Conservation (phyloP, 2,797 vertebrate genomes). For the Distichodus sexfasciatus region DNA sequence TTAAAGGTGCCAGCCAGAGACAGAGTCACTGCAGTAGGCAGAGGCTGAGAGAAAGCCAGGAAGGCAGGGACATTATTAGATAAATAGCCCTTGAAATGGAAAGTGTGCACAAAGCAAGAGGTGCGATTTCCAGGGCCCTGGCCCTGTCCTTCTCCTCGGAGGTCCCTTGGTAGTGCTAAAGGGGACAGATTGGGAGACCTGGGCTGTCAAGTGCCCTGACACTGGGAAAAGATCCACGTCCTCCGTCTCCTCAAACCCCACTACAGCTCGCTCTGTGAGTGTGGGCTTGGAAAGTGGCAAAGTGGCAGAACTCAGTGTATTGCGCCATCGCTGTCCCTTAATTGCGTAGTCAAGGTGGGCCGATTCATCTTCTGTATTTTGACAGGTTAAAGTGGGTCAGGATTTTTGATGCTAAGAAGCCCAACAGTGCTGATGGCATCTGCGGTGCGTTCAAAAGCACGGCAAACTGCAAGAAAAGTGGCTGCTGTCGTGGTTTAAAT, state of each 20-base stretch:
- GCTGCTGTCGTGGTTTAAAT: background rate
- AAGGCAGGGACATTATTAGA: conserved; percentile 84
- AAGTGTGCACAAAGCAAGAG: conserved; percentile 83
- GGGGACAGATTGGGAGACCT: conserved; percentile 95
- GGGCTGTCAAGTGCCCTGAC: conserved; percentile 80
- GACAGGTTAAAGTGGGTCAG: conserved; percentile 57
- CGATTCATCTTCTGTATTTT: conserved; percentile 28
- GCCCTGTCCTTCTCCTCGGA: conserved; percentile 64
- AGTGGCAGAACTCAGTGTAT: conserved; percentile 62
- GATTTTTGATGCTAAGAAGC: conserved; percentile 5
- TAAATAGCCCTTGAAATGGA: conserved; percentile 95
- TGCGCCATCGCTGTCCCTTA: conserved; percentile 62
- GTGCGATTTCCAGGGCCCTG: conserved; percentile 71
- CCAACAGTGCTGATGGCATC: background rate
- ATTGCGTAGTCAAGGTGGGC: conserved; percentile 54
- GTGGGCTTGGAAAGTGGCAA: conserved; percentile 57
- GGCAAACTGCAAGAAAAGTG: background rate
- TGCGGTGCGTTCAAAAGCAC: background rate
- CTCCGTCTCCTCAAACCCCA: conserved; percentile 34
- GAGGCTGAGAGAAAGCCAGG: conserved; percentile 62
- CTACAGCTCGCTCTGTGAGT: conserved; percentile 13
- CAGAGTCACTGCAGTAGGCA: conserved; percentile 32
- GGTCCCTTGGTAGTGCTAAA: conserved; percentile 93
- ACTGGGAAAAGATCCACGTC: conserved; percentile 38
- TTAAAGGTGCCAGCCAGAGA: conserved; percentile 89